These are phyloP conservation scores for Notamacropus eugenii DNA, from an alignment of 2,797 vertebrate species.

Conservation along the genomic window DNA sequence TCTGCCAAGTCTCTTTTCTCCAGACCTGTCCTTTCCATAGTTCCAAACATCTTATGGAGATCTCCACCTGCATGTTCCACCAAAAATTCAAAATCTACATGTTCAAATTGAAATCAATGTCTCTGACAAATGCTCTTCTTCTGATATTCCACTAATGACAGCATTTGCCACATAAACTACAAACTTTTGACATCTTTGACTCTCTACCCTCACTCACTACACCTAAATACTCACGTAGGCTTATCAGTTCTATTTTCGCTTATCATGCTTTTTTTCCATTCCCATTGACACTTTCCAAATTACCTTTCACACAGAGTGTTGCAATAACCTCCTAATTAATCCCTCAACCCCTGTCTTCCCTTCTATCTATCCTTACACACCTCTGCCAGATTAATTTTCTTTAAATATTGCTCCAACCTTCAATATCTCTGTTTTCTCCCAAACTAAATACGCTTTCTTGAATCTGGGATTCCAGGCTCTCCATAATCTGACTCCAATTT, in stretches of 20 bases:
- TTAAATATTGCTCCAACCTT: not conserved
- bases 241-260: not conserved
- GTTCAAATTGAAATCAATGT: not conserved
- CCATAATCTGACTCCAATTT: too few species aligned
- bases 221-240: not conserved
- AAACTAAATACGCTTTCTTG: not conserved
- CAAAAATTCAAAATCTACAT: not conserved
- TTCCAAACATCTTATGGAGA: not conserved
- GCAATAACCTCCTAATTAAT: not conserved
- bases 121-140: not conserved
- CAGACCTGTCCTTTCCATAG: not conserved
- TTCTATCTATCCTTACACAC: not conserved
- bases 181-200: not conserved
- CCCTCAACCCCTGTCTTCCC: not conserved
- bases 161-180: not conserved
- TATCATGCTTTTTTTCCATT: not conserved
- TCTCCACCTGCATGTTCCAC: not conserved
- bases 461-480: not conserved
- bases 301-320: not conserved
- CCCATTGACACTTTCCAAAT: not conserved
- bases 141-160: not conserved
- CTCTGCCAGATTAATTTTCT: not conserved
- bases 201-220: fast-evolving
- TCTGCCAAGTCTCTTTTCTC: too few species aligned
- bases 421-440: not conserved